Evolutionary conservation across 2,113 vertebrate species (phyloP).

Genomic region (Sorex fumeus): DNA sequence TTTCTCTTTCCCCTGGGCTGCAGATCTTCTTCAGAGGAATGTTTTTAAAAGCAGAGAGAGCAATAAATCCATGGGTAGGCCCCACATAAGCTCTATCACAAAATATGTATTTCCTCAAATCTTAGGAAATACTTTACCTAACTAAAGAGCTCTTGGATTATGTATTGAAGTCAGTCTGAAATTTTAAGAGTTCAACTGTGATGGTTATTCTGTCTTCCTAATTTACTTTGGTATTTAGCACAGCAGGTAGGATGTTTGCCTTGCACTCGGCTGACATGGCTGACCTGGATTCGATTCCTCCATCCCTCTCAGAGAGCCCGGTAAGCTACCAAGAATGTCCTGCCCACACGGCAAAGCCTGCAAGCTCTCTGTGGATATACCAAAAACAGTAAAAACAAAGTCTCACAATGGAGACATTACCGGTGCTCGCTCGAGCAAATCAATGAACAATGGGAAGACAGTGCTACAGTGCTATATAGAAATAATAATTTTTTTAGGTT

Average conservation of each 20-base stretch:
- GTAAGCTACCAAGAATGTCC: too few species aligned
- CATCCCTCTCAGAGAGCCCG: too few species aligned
- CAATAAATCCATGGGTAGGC: background rate
- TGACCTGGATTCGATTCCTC: too few species aligned
- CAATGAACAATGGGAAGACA: too few species aligned
- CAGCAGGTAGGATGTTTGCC: too few species aligned
- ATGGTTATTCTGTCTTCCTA: slow-evolving; percentile 14
- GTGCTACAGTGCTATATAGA: too few species aligned
- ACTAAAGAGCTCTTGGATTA: background rate
- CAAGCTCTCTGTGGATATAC: too few species aligned
- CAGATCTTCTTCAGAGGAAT: background rate
- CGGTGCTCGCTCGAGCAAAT: too few species aligned
- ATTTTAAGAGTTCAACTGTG: background rate
- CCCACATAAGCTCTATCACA: background rate
- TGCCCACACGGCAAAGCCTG: too few species aligned
- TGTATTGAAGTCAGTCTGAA: background rate
- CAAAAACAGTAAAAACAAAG: too few species aligned
- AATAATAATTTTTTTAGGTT: background rate
- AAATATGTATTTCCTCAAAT: slow-evolving; percentile 4
- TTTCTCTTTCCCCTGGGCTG: background rate
- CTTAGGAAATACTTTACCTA: background rate
- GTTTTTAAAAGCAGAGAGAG: background rate
- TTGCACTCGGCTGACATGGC: too few species aligned
- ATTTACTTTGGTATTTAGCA: background rate
- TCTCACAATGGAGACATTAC: too few species aligned